Base-by-base conservation (phyloP, 2,113 vertebrate genomes). In the Plectropomus leopardus region DNA sequence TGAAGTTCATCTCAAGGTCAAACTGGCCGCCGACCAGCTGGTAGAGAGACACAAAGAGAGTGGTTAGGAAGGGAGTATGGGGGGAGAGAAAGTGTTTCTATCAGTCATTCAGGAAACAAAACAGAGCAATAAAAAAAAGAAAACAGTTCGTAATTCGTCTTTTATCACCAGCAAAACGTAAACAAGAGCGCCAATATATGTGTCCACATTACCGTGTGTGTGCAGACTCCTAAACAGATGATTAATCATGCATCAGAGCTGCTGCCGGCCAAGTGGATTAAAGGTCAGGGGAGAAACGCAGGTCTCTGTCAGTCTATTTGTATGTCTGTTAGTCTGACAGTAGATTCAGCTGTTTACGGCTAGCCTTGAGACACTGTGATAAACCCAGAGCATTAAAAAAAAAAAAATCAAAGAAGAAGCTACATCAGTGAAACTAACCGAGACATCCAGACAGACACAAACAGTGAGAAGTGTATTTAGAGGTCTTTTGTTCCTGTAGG, bases 1-100 rank as follows among this genome's bases (percentile, higher is more conserved):
- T 98, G 79, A 99, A 99, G 95, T 99, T 99, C 96, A 98, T 97
- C 92, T 99, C 98, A 87, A 99, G 94, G 94, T 99, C 98, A 92
- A 99, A 99, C 34, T 96, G 97, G 28, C 98, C 97, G 0, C 98
- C 98, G 0, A 99, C 98, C 61, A 99, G 93, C 98, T 99, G 94
- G 65, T 69, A 32, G 64, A 55, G 17, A 47, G 4, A 74, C 0
- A 58, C 17, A 82, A 26, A 59, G 14, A 65, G n/a, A 30, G 21
- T 30, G 21, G n/a, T 9, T 36, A 51, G 53, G 6, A 7, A 47
- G 48, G 2, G 28, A 44, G 13, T 5, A 1, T 30, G 16, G 24
- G 1, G 6, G 15, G 5, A 17, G 64, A 23, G 16, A 32, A 4
- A 51, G 24, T 5, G 30, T 68, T 23, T 76, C n/a, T n/a, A n/a